Evolutionary conservation across 1,140 invertebrate species (phyloP).

Genomic region (Cydia splendana): DNA sequence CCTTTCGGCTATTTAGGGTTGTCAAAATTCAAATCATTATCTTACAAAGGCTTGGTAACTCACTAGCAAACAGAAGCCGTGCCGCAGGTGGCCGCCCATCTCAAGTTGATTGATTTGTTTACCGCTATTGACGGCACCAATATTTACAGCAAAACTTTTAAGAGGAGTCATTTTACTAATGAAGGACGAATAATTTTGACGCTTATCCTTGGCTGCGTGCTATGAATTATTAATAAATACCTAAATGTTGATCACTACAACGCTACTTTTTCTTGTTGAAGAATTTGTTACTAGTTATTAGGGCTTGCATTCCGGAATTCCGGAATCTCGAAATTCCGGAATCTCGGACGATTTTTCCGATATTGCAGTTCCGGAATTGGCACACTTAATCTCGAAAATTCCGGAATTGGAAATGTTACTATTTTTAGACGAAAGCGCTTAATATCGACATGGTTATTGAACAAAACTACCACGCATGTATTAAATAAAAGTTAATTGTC

Average conservation of each 20-base stretch:
- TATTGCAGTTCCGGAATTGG: too few relatives aligned
- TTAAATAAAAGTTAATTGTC: too few relatives aligned
- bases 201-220: neutral
- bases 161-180: neutral
- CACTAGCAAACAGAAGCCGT: neutral
- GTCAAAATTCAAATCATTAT: too few relatives aligned
- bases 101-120: constrained; percentile 30
- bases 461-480: too few relatives aligned
- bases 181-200: neutral
- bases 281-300: neutral
- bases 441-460: too few relatives aligned
- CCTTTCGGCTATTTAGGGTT: too few relatives aligned
- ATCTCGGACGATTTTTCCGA: too few relatives aligned
- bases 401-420: too few relatives aligned
- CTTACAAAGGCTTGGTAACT: neutral
- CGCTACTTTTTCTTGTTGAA: neutral
- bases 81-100: constrained; percentile 11
- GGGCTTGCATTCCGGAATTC: too few relatives aligned
- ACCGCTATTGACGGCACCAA: constrained; percentile 23
- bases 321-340: too few relatives aligned
- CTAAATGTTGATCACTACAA: neutral
- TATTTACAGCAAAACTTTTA: constrained; percentile 18
- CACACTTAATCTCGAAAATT: too few relatives aligned
- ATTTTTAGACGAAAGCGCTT: too few relatives aligned
- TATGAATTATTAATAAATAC: neutral